Conservation (phyloP, 1,140 invertebrate species). For the Triops longicaudatus region DNA sequence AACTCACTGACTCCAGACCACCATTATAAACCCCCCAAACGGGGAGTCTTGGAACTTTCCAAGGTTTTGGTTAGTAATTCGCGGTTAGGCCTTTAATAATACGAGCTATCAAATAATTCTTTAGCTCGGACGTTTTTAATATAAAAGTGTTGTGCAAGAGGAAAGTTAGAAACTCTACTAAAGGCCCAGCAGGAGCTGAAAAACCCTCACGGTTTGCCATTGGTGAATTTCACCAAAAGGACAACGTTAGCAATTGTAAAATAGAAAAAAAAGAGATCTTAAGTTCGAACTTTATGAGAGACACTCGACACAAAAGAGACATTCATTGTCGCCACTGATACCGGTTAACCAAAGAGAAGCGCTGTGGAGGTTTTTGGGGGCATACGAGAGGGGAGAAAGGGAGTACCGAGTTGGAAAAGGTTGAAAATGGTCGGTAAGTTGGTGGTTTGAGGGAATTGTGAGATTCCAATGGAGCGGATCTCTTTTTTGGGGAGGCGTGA, state of each 20-base stretch:
- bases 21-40: neutral
- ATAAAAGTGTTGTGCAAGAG: neutral
- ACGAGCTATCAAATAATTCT: neutral
- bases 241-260: neutral
- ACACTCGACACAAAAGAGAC: neutral
- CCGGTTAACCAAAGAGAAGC: neutral
- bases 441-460: neutral
- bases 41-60: neutral
- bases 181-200: neutral
- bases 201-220: neutral
- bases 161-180: neutral
- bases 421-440: neutral
- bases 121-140: neutral
- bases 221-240: neutral
- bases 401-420: neutral
- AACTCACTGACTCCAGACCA: neutral
- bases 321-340: slow-evolving; percentile 3
- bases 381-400: neutral
- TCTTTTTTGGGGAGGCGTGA: neutral
- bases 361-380: neutral
- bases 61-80: neutral
- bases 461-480: slow-evolving; percentile 7
- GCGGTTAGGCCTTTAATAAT: neutral
- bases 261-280: neutral
- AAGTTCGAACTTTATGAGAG: neutral